Evolutionary conservation across 2,113 vertebrate genomes (phyloP), one percentile per base, ranked within the genome.

Genomic region (Pelobates fuscus): DNA sequence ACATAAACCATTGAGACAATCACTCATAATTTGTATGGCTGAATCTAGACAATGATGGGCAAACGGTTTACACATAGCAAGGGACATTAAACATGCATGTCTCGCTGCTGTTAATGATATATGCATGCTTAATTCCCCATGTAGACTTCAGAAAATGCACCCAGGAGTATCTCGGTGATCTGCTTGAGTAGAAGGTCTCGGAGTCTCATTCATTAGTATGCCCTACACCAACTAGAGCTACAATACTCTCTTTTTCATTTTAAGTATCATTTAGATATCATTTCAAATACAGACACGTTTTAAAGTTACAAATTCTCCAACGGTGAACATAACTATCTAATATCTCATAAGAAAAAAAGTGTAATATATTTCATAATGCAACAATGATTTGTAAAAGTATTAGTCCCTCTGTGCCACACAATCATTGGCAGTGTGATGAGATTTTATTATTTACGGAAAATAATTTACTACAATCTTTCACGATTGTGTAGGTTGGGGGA

Each of bases 51-150:
- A 8, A 30, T 8, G 18, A 62, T 43, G 70, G n/a, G 70, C 43
- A 62, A 43, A 62, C 49, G 43, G 58, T 26, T 71, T 30, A 61
- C 11, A 46, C 29, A 62, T 62, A 62, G 32, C 37, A 65, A 65
- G 32, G 21, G 20, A 65, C 62, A 4, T 65, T 65, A 55, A 55
- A 55, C 52, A 55, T 55, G 6, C 6, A 55, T 21, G n/a, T 23
- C 52, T 21, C 20, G 21, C 20, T 55, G 52, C n/a, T 23, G 20
- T 23, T 55, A 52, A 67, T 27, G 49, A 15, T 37, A 52, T n/a
- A 63, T 37, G 20, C 20, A 32, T 54, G 6, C 26, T 62, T 54
- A 32, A 49, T 25, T 72, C 30, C 17, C 24, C 60, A 37, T 43
- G 30, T 20, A 65, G 20, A 3, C 21, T 25, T 43, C 32, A 43